A percentile compares a stretch with the other conserved stretches of the same genome.
These are phyloP conservation scores for Erebia aethiops DNA, from an alignment of 2,888 invertebrate species.

Conservation along the genomic window DNA sequence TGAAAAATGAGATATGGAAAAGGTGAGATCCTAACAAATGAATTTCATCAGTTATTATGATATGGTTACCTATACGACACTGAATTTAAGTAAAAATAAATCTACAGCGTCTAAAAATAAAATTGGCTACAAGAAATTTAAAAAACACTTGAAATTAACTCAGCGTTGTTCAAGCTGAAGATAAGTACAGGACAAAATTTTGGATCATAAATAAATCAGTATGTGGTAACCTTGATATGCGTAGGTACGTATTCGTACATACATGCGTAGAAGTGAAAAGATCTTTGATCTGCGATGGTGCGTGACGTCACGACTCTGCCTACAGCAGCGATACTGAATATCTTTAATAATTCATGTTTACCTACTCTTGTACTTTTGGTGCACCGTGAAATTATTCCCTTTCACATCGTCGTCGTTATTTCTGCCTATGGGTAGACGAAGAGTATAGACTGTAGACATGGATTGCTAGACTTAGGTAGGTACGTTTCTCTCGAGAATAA, in stretches of 20 bases:
- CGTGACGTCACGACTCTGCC: constrained; percentile 59
- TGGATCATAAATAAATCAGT: constrained; percentile 3
- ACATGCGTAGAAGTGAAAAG: constrained; percentile 39
- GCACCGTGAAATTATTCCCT: neutral
- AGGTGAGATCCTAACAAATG: no score
- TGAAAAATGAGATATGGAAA: no score
- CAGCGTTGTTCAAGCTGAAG: neutral
- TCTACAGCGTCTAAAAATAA: constrained; percentile 1
- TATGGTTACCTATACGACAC: no score
- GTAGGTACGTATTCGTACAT: constrained; percentile 17
- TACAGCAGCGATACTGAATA: constrained; percentile 1
- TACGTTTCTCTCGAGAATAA: neutral
- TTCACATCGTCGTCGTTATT: neutral
- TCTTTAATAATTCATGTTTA: constrained; percentile 4
- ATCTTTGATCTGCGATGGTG: constrained; percentile 67
- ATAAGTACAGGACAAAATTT: neutral
- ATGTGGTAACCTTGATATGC: constrained; percentile 24
- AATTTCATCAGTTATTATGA: no score
- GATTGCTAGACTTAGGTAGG: neutral
- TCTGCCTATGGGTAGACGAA: neutral
- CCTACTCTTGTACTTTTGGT: neutral
- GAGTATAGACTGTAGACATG: neutral
- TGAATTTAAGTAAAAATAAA: no score
- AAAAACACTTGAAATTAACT: neutral
- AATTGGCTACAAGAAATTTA: constrained; percentile 1